Evolutionary conservation across 2,113 vertebrate species (phyloP).

Genomic region (Vulpes lagopus): DNA sequence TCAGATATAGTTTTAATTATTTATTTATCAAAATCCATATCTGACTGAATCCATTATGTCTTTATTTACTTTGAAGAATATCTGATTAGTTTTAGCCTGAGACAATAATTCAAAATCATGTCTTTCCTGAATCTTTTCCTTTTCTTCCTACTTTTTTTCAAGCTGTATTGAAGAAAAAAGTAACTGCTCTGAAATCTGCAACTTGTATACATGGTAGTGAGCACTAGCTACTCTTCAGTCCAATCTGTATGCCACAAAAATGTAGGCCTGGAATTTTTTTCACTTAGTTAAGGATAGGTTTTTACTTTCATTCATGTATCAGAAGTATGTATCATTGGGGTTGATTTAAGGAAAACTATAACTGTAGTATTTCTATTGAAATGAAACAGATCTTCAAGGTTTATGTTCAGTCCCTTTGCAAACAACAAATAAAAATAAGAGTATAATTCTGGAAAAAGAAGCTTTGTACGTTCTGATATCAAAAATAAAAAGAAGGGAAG

Average conservation of each 20-base stretch:
- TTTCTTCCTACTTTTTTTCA: not conserved
- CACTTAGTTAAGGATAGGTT: not conserved
- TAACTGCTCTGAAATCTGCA: not conserved
- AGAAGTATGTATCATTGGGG: not conserved
- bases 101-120: not conserved
- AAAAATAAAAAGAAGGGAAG: not conserved
- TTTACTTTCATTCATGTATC: not conserved
- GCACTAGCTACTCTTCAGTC: not conserved
- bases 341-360: conserved; percentile 29
- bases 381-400: not conserved
- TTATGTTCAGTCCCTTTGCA: not conserved
- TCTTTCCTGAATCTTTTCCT: not conserved
- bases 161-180: not conserved
- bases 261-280: not conserved
- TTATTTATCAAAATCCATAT: not conserved
- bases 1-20: not conserved
- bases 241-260: not conserved
- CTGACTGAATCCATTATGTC: not conserved
- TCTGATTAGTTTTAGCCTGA: not conserved
- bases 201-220: not conserved
- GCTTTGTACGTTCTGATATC: not conserved
- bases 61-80: not conserved
- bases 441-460: not conserved
- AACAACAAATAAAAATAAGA: not conserved
- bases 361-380: not conserved